phyloP scores from a whole-genome alignment of 1,140 invertebrate species.

The Aricia agestis region DNA sequence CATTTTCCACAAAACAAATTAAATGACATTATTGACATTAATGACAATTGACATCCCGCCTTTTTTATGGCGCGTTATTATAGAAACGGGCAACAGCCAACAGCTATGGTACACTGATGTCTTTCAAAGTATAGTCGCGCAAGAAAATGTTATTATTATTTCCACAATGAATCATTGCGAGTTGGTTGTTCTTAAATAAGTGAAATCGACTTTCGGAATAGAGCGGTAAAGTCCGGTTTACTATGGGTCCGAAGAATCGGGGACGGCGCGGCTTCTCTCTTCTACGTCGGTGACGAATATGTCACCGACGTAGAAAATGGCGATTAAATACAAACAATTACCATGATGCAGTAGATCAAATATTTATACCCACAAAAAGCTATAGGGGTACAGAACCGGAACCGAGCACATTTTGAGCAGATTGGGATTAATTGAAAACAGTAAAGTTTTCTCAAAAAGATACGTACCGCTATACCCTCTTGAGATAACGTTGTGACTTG shows the following conservation, averaged over 20 bases:
- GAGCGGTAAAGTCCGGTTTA: constrained; percentile 62
- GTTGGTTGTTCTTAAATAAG: constrained; percentile 37
- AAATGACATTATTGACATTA: constrained; percentile 25
- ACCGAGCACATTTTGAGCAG: not conserved
- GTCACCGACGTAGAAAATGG: constrained; percentile 73
- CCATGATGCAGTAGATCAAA: constrained; percentile 8
- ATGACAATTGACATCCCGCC: constrained; percentile 45
- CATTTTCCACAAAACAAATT: constrained; percentile 22
- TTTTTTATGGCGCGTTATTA: constrained; percentile 41
- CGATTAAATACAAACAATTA: constrained; percentile 73
- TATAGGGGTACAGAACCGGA: not conserved
- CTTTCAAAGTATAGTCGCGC: constrained; percentile 36
- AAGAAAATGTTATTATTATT: constrained; percentile 57
- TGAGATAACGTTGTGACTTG: constrained; percentile 29
- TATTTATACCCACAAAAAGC: constrained; percentile 12
- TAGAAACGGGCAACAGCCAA: constrained; percentile 24
- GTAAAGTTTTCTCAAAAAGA: constrained; percentile 23
- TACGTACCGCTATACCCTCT: constrained; percentile 49
- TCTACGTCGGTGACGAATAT: too few relatives aligned
- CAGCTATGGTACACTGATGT: constrained; percentile 18
- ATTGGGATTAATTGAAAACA: not conserved
- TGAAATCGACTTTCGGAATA: constrained; percentile 54
- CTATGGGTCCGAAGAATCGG: constrained; percentile 49
- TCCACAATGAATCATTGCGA: constrained; percentile 65
- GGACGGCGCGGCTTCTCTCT: constrained; percentile 63